These are phyloP conservation scores for Cichlasoma orientale DNA, from an alignment of 2,797 vertebrate genomes.

Conservation along the genomic window DNA sequence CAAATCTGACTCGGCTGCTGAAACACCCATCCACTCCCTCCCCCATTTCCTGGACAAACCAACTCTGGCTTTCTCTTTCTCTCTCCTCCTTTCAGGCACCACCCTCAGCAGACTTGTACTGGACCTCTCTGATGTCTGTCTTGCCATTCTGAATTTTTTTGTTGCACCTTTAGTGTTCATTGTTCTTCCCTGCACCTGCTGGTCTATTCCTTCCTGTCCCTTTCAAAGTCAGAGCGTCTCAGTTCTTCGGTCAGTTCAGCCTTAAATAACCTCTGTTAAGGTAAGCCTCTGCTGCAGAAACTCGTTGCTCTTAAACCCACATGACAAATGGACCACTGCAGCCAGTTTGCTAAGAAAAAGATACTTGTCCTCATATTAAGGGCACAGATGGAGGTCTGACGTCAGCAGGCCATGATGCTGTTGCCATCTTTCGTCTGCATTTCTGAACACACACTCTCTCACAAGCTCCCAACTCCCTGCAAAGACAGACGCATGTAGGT, in stretches of 20 bases:
- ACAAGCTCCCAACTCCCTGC: neutral
- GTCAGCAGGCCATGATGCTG: slow-evolving; percentile 27
- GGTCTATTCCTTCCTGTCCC: slow-evolving; percentile 11
- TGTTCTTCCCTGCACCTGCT: neutral
- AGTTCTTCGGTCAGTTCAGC: slow-evolving; percentile 25
- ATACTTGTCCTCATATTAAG: slow-evolving; percentile 38
- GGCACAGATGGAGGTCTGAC: slow-evolving; percentile 62
- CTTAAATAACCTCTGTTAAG: slow-evolving; percentile 51
- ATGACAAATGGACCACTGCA: slow-evolving; percentile 25
- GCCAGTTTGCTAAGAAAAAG: slow-evolving; percentile 8
- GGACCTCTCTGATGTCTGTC: neutral
- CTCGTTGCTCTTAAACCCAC: slow-evolving; percentile 6
- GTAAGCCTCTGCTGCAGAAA: slow-evolving; percentile 32
- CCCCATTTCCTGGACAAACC: slow-evolving; percentile 65
- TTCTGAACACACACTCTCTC: neutral
- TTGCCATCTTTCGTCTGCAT: slow-evolving; percentile 27
- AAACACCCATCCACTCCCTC: slow-evolving; percentile 68
- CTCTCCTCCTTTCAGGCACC: neutral
- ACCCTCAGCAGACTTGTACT: neutral
- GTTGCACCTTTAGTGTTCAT: neutral
- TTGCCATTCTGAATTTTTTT: neutral
- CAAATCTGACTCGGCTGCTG: slow-evolving; percentile 76
- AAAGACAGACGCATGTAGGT: neutral
- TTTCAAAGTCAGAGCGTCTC: slow-evolving; percentile 47
- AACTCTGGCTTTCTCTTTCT: slow-evolving; percentile 34